These are phyloP conservation scores for Synanthedon myopaeformis DNA, from an alignment of 2,888 invertebrate species.

Conservation along the genomic window DNA sequence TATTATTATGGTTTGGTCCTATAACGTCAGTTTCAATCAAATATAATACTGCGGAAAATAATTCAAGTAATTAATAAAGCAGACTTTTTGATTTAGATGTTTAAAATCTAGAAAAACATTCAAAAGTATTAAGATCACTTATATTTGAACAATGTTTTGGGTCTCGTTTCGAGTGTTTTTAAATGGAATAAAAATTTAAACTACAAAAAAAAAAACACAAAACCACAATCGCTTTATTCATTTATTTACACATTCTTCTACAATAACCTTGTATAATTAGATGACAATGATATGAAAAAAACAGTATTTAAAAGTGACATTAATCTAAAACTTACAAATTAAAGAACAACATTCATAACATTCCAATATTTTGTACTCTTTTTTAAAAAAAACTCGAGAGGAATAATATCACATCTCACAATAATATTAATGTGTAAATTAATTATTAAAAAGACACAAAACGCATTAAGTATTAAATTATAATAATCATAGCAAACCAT, in stretches of 20 bases:
- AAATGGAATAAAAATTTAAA: slow-evolving; percentile 1
- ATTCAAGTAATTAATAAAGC: too few species aligned
- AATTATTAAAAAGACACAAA: slow-evolving; percentile 67
- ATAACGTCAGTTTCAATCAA: too few species aligned
- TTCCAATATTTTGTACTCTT: slow-evolving; percentile 70
- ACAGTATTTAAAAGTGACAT: slow-evolving; percentile 56
- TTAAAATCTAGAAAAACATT: too few species aligned
- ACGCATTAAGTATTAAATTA: slow-evolving; percentile 63
- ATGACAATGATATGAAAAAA: slow-evolving; percentile 35
- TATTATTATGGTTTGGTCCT: too few species aligned
- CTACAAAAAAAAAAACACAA: slow-evolving; percentile 29
- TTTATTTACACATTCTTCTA: slow-evolving; percentile 64
- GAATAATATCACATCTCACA: slow-evolving; percentile 42
- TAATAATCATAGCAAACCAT: slow-evolving; percentile 54
- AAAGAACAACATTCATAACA: slow-evolving; percentile 67
- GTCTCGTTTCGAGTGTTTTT: too few species aligned
- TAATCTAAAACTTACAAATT: slow-evolving; percentile 63
- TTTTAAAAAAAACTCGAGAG: slow-evolving; percentile 48
- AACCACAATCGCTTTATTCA: slow-evolving; percentile 70
- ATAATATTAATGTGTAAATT: slow-evolving; percentile 62
- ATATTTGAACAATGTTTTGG: too few species aligned
- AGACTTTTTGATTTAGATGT: too few species aligned
- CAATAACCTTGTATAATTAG: slow-evolving; percentile 59
- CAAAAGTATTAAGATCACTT: too few species aligned
- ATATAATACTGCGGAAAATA: too few species aligned